Evolutionary conservation across 2,888 invertebrate genomes (phyloP), one percentile per base, ranked within the genome.

Genomic region (Himalopsyche japonica): DNA sequence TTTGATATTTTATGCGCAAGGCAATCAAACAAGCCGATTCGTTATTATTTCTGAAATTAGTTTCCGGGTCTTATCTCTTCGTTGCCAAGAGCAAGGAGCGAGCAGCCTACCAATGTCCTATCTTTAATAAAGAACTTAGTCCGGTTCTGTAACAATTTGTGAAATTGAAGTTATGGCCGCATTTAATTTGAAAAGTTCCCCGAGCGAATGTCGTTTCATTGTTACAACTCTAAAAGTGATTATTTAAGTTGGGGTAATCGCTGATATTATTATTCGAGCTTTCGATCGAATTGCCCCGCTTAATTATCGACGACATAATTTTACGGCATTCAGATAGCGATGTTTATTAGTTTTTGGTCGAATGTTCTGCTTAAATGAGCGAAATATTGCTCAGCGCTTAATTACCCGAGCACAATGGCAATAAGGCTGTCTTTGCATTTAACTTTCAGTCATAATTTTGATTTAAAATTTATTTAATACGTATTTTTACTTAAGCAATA

Each of bases 131-230:
- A 70, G 70, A 70, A 70, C 70, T 70, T 70, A 30, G 70, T 70
- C 70, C 70, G 30, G 70, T 30, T 27, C 24, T 79, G 10, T 32
- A 79, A 79, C 79, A 49, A 79, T 79, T 79, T 48, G 24, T 18
- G 79, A 79, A 79, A 48, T 70, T 70, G 24, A 70, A 70, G 70
- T 70, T 48, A 79, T 79, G 30, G 79, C 32, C 79, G 47, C 79
- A 48, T 48, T 79, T 79, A 79, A 79, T 79, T 79, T 79, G 79
- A 47, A 47, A 79, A 79, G 79, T 79, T 48, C 49, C 79, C 12
- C 70, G 70, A 27, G 70, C 70, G 70, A 70, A 70, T 70, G 70
- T 70, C 70, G 70, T 70, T 70, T 70, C 70, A 70, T 70, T 70
- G 70, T 70, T 70, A 70, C 70, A 70, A 70, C 30, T 70, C 70